phyloP scores from a whole-genome alignment of 2,113 vertebrate species.

The Macroglossus sobrinus region DNA sequence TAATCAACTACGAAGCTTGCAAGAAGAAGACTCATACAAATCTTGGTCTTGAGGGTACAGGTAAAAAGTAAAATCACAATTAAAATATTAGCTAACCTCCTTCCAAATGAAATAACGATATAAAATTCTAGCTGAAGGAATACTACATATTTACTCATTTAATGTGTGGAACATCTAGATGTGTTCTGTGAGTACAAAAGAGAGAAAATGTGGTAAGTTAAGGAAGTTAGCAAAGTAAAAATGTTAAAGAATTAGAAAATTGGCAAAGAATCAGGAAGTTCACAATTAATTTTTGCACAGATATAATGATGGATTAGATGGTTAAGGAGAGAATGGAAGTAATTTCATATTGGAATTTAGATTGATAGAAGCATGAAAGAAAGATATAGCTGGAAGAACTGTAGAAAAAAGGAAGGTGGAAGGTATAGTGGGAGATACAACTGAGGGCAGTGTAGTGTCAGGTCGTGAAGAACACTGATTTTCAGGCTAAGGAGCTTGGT shows the following conservation, averaged over 20 bases:
- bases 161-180: neutral
- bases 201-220: neutral
- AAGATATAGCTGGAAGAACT: neutral
- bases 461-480: neutral
- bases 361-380: neutral
- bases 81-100: neutral
- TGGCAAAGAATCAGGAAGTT: constrained; percentile 3
- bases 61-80: neutral
- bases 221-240: neutral
- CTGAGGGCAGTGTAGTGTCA: neutral
- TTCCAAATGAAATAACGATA: neutral
- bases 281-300: neutral
- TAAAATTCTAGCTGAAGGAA: neutral
- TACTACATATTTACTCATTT: neutral
- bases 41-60: neutral
- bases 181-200: neutral
- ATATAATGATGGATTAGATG: neutral
- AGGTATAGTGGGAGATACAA: neutral
- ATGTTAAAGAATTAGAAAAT: constrained; percentile 3
- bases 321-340: neutral
- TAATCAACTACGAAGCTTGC: neutral
- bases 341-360: neutral
- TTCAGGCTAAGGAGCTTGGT: neutral
- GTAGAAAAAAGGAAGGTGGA: neutral
- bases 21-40: neutral